Evolutionary conservation across 2,113 vertebrate species (phyloP).

Genomic region (Spermophilus dauricus): DNA sequence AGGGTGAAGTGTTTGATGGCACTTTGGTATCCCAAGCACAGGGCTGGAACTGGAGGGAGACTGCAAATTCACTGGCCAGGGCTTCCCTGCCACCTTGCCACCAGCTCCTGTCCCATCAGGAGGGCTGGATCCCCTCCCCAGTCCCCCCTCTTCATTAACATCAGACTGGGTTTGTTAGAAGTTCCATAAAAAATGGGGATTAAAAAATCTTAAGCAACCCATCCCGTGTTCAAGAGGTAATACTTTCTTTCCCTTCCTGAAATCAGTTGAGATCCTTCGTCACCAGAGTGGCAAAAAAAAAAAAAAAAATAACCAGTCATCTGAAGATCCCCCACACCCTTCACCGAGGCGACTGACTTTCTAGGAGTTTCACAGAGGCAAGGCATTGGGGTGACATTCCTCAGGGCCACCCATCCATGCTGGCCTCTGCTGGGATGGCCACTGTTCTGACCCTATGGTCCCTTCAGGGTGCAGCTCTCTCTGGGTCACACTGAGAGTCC

Average conservation of each 20-base stretch:
- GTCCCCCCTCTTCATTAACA: not conserved
- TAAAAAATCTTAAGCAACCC: not conserved
- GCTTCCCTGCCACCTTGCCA: fast-evolving
- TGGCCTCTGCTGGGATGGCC: not conserved
- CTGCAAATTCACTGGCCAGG: fast-evolving
- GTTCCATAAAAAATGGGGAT: not conserved
- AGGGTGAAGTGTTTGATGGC: not conserved
- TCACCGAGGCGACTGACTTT: not conserved
- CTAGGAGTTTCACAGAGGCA: not conserved
- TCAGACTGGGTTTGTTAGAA: not conserved
- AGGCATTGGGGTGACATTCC: not conserved
- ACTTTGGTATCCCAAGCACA: not conserved
- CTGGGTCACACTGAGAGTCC: not conserved
- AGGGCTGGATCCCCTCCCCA: not conserved
- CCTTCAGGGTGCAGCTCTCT: not conserved
- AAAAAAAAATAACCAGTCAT: not conserved
- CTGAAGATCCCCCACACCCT: not conserved
- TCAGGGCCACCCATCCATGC: not conserved
- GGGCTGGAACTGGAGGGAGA: not conserved
- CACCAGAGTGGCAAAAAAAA: not conserved
- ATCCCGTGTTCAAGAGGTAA: not conserved
- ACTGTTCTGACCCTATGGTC: not conserved
- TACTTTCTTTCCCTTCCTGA: not conserved
- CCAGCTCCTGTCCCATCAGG: not conserved
- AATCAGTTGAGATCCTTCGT: not conserved